These are phyloP conservation scores for Hippocampus kuda DNA, from an alignment of 2,797 vertebrate species.

Conservation along the genomic window DNA sequence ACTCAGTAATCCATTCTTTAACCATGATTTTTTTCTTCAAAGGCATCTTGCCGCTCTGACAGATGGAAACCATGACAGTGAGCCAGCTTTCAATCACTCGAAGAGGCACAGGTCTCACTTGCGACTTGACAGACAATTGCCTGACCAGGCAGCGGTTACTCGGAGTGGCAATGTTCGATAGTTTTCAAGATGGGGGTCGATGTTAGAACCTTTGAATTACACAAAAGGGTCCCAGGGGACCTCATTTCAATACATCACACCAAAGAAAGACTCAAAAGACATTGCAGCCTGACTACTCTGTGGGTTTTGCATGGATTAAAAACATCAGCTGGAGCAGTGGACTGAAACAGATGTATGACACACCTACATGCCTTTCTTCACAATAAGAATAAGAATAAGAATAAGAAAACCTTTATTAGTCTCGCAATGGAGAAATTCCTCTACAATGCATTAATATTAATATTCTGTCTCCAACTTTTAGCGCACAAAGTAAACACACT, in stretches of 20 bases:
- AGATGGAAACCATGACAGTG: constrained; percentile 47
- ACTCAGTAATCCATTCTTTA: constrained; percentile 52
- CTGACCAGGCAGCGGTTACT: constrained; percentile 44
- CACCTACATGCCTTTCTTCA: constrained; percentile 1
- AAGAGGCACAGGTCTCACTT: constrained; percentile 29
- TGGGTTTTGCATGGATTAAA: constrained; percentile 14
- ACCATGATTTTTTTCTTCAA: constrained; percentile 33
- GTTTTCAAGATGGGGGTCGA: constrained; percentile 69
- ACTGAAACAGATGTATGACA: constrained; percentile 18
- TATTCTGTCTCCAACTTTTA: not conserved
- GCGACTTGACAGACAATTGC: constrained; percentile 54
- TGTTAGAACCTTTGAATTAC: constrained; percentile 72
- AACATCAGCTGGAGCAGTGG: constrained; percentile 10
- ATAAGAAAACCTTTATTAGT: no score
- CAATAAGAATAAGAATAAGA: no score
- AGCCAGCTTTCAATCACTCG: constrained; percentile 38
- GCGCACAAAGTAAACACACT: not conserved
- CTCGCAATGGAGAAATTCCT: no score
- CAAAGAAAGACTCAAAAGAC: constrained; percentile 17
- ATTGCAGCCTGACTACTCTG: not conserved
- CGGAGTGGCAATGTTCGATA: constrained; percentile 65
- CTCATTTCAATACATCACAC: constrained; percentile 41
- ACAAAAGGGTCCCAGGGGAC: constrained; percentile 48
- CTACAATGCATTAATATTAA: not conserved
- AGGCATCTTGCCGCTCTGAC: constrained; percentile 42